Conservation (phyloP, 2,888 invertebrate species). For the Drosophila formosana region DNA sequence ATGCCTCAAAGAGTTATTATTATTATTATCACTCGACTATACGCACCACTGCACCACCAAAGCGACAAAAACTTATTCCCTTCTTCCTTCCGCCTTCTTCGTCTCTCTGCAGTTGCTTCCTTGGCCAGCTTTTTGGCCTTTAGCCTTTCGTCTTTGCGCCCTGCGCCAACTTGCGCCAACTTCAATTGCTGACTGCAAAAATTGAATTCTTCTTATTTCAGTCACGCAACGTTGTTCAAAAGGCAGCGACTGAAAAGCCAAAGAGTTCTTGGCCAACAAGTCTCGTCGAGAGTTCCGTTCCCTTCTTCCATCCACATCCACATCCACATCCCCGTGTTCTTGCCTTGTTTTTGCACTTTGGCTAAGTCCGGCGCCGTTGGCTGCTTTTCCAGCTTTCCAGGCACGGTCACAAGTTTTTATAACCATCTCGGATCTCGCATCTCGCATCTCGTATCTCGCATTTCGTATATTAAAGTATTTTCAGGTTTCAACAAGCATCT, state of each 20-base stretch:
- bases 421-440: conserved; percentile 12
- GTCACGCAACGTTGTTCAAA: conserved; percentile 58
- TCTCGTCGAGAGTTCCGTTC: conserved; percentile 34
- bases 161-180: conserved; percentile 4
- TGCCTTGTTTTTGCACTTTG: conserved; percentile 34
- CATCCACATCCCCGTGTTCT: background rate
- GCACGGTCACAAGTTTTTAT: conserved; percentile 40
- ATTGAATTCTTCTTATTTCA: conserved; percentile 61
- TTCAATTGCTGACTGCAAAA: conserved; percentile 29
- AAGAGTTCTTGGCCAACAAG: conserved; percentile 39
- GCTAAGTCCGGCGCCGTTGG: conserved; percentile 28
- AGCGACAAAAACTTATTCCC: conserved; percentile 11
- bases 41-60: conserved; percentile 24
- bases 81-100: no score
- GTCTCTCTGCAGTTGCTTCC: conserved; percentile 10
- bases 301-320: background rate
- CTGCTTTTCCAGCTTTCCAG: conserved; percentile 18
- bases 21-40: conserved; percentile 29
- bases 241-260: conserved; percentile 34
- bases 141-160: conserved; percentile 1
- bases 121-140: conserved; percentile 4
- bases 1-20: conserved; percentile 17
- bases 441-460: conserved; percentile 12
- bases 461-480: conserved; percentile 46
- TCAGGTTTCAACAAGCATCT: conserved; percentile 37